Evolutionary conservation across 2,888 invertebrate species (phyloP), one percentile per base, ranked within the genome.

Genomic region (Octonoba sinensis): DNA sequence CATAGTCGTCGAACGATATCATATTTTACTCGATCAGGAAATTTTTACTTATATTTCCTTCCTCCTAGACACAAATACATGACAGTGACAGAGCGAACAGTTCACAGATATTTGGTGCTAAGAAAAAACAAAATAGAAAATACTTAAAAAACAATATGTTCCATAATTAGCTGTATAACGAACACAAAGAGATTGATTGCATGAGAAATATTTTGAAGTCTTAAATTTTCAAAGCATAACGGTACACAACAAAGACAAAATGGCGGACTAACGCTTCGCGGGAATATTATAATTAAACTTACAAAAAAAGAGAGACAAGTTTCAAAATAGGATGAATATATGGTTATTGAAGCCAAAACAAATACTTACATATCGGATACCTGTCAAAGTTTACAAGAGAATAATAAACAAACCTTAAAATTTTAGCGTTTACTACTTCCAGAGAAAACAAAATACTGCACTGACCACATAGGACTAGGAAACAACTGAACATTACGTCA

Each of bases 371-470:
- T 56, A 16, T 8, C 8, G 11, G 36, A 11, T 36, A 36, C 11
- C 11, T 54, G n/a, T 47, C 66, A 69, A 79, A 79, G 64, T 69
- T 62, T 27, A 36, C 16, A 62, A 59, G 27, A 27, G 27, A 73
- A 67, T 54, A 60, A 79, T 73, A 79, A 79, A 79, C 67, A 79
- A 73, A 79, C 15, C 59, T 56, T 62, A 49, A 73, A 59, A 67
- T 73, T 79, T 79, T 79, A 51, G 49, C 51, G 66, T 70, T 64
- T 54, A 59, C 71, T 46, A 77, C 66, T 56, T 67, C 73, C 62
- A 27, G 62, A 79, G 60, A 79, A 79, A 79, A 79, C 79, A 74
- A 73, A 73, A 74, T 79, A 79, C 79, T 79, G 79, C 73, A 74
- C 79, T 74, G 79, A 73, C 79, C 73, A 79, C 79, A 79, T 51